phyloP scores from a whole-genome alignment of 2,113 vertebrate species.

The Chloropsis cyanopogon region DNA sequence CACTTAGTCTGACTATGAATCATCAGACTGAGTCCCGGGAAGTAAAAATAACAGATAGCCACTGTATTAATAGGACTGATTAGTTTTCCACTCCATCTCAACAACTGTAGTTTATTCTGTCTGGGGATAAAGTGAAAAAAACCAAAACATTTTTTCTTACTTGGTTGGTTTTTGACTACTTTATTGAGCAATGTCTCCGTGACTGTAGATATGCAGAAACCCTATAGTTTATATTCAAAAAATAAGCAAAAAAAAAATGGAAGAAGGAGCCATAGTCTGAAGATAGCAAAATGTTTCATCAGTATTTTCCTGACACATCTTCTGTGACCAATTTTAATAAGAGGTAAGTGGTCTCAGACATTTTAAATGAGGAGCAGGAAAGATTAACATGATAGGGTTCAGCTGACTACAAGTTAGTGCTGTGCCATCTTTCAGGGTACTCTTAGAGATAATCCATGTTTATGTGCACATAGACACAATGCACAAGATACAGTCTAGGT shows the following conservation, averaged over 20 bases:
- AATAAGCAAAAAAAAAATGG: not conserved
- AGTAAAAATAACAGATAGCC: not conserved
- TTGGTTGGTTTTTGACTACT: not conserved
- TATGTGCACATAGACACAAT: not conserved
- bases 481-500: not conserved
- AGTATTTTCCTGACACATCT: not conserved
- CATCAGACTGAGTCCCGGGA: constrained; percentile 1
- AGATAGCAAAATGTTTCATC: not conserved
- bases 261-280: not conserved
- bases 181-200: not conserved
- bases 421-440: not conserved
- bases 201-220: not conserved
- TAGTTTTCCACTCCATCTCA: not conserved
- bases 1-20: constrained; percentile 13
- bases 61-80: not conserved
- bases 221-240: not conserved
- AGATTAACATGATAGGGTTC: not conserved
- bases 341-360: not conserved
- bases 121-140: not conserved
- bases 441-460: not conserved
- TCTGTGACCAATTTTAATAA: not conserved
- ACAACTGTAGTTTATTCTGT: not conserved
- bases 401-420: not conserved
- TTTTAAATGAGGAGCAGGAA: not conserved
- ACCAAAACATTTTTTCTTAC: not conserved